Conservation (phyloP, 2,888 invertebrate species). For the Zeuzera pyrina region DNA sequence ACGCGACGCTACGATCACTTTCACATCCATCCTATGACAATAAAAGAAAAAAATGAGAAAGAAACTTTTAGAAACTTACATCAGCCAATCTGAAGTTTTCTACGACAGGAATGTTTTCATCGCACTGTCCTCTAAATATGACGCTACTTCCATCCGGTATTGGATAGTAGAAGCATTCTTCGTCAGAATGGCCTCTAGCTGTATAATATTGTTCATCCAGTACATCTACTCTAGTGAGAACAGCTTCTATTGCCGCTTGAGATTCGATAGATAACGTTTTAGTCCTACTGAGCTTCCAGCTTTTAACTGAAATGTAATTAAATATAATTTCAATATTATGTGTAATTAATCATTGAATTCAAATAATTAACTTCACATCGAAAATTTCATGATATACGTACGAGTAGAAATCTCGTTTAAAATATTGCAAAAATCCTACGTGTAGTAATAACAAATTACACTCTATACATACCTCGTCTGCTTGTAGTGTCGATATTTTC, state of each 20-base stretch:
- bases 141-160: constrained; percentile 16
- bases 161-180: constrained; percentile 27
- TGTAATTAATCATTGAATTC: no score
- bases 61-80: no score
- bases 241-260: constrained; percentile 7
- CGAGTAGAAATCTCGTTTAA: no score
- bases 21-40: no score
- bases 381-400: no score
- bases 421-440: no score
- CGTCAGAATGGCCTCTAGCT: constrained; percentile 19
- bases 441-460: no score
- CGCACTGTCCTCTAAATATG: constrained; percentile 29
- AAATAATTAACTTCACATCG: no score
- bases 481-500: constrained; percentile 47
- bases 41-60: no score
- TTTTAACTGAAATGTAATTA: constrained; percentile 40
- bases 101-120: constrained; percentile 23
- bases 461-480: constrained; percentile 55
- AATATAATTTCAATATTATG: no score
- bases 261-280: constrained; percentile 7
- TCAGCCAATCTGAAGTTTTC: constrained; percentile 20
- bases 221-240: constrained; percentile 14
- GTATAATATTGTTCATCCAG: constrained; percentile 28
- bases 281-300: constrained; percentile 18
- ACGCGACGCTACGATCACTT: no score